phyloP scores from a whole-genome alignment of 2,113 vertebrate genomes.

The Propithecus coquereli region DNA sequence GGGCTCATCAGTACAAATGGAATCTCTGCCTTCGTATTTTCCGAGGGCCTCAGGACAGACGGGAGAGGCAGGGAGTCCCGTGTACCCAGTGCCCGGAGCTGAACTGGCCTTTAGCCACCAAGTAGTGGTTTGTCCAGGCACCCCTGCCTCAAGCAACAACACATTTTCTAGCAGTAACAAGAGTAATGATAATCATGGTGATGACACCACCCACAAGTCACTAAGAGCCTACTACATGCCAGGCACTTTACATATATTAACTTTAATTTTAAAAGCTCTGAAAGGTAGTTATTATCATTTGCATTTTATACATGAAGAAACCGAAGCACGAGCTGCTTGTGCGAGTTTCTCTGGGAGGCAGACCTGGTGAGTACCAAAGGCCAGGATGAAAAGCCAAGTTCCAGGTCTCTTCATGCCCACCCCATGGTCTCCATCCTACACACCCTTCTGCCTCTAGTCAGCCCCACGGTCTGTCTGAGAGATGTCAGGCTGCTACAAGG shows the following conservation, averaged over 20 bases:
- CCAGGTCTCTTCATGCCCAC: background rate
- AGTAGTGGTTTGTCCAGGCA: background rate
- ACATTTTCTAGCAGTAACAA: background rate
- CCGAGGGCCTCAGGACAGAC: background rate
- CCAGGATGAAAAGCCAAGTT: background rate
- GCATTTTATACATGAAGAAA: background rate
- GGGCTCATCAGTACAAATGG: background rate
- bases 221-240: background rate
- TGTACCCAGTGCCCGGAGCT: background rate
- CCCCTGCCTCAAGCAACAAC: background rate
- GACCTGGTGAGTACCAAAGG: background rate
- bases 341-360: background rate
- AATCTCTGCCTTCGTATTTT: background rate
- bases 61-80: accelerated
- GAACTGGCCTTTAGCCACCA: background rate
- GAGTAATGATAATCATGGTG: background rate
- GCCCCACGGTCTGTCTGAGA: background rate
- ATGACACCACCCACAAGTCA: background rate
- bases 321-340: background rate
- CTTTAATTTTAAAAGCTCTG: background rate
- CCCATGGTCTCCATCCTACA: background rate
- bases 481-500: background rate
- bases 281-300: background rate
- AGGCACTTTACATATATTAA: background rate
- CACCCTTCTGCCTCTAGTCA: background rate